These are phyloP conservation scores for Pycnomerus fuliginosus DNA, from an alignment of 2,888 invertebrate genomes.

Conservation along the genomic window DNA sequence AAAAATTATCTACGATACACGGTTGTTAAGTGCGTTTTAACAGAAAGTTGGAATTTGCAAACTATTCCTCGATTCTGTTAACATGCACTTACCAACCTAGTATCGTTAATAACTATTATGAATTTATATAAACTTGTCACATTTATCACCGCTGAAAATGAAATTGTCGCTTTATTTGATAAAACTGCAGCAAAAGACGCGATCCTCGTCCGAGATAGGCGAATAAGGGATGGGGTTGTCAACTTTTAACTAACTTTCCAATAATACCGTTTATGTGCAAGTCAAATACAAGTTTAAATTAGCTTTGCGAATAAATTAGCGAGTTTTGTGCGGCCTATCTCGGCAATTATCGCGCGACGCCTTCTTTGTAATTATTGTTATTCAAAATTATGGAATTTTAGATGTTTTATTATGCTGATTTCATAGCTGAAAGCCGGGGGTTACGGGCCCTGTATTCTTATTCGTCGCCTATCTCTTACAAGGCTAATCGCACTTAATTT, in stretches of 20 bases:
- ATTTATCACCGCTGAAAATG: too few relatives aligned
- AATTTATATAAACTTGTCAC: too few relatives aligned
- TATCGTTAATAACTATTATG: too few relatives aligned
- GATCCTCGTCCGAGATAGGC: too few relatives aligned
- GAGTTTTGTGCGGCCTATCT: conserved; percentile 54
- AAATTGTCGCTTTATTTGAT: too few relatives aligned
- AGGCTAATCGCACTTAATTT: conserved; percentile 23
- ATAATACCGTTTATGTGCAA: conserved; percentile 55
- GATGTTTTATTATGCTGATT: conserved; percentile 54
- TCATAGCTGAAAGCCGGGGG: conserved; percentile 46
- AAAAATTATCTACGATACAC: too few relatives aligned
- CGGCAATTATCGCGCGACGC: conserved; percentile 53
- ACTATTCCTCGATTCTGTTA: too few relatives aligned
- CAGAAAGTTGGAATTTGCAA: too few relatives aligned
- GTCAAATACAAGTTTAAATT: conserved; percentile 56
- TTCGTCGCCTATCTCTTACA: conserved; percentile 27
- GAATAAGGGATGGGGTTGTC: conserved; percentile 50
- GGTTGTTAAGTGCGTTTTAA: too few relatives aligned
- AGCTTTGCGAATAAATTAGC: conserved; percentile 55
- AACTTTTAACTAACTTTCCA: conserved; percentile 54
- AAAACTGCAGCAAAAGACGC: too few relatives aligned
- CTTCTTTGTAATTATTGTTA: conserved; percentile 55
- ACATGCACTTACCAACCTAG: too few relatives aligned
- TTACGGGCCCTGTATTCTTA: conserved; percentile 43
- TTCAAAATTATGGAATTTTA: conserved; percentile 55